Evolutionary conservation across 2,888 invertebrate species (phyloP), one percentile per base, ranked within the genome.

Genomic region (Euproctis similis): DNA sequence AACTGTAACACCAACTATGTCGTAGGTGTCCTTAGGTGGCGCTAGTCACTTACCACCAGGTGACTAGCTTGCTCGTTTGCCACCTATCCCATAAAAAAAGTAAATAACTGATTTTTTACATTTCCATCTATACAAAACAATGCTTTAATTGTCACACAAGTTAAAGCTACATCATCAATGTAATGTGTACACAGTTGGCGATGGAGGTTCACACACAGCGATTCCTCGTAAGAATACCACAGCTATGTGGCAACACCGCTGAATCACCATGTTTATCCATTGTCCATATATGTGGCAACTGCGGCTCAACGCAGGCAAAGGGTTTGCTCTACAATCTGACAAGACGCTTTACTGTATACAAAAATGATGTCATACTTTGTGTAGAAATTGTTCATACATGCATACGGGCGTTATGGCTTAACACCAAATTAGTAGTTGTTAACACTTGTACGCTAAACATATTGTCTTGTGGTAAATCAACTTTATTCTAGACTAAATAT

Each of bases 221-320:
- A 60, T 61, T 62, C 63, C 62, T 59, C 65, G 59, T 53, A 49
- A 43, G 38, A 46, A 48, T 54, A 42, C 56, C 54, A 53, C 49
- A 50, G 59, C 44, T 55, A 55, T 67, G 55, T 53, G 54, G 54
- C 58, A 62, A 65, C 53, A 45, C 33, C 47, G 56, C 59, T 81
- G 80, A 81, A 58, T 81, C 80, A 80, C 51, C 36, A 31, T 63
- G 61, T 72, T 65, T 65, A 59, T 57, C 46, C 55, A 22, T 28
- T 35, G 36, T 45, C 52, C 46, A 50, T n/a, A n/a, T 28, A 41
- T 36, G 41, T 46, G 42, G 42, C 31, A 43, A 51, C 42, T 24
- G 48, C 48, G 50, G 34, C 48, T 42, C 37, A 53, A 51, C 47
- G 24, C 36, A 22, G 38, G 39, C 34, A 53, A 45, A 56, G 54